Conservation (phyloP, 2,797 vertebrate species). For the Coilia nasus region DNA sequence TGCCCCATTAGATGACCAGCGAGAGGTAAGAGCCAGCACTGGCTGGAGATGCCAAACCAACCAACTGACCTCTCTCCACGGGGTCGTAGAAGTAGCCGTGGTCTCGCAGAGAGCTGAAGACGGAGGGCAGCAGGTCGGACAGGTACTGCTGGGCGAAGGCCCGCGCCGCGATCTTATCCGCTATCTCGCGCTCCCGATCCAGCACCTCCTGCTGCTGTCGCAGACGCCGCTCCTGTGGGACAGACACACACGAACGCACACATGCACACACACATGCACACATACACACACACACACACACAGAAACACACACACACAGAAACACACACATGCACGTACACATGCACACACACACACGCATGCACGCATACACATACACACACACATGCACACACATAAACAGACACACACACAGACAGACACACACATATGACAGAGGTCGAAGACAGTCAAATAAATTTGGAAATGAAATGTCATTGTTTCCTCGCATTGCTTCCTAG, state of each 20-base stretch:
- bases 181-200: constrained; percentile 75
- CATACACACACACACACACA: background rate
- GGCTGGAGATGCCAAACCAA: too few relatives aligned
- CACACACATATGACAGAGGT: too few relatives aligned
- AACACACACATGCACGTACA: background rate
- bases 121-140: constrained; percentile 81
- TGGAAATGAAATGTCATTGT: too few relatives aligned
- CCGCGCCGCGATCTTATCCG: constrained; percentile 86
- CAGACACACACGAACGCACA: background rate
- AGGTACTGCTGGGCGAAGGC: constrained; percentile 82
- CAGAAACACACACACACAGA: background rate
- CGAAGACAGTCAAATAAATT: background rate
- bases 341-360: background rate
- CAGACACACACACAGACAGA: background rate
- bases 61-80: constrained; percentile 80
- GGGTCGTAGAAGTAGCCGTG: constrained; percentile 90
- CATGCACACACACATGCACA: background rate
- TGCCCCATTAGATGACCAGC: too few relatives aligned
- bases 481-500: too few relatives aligned
- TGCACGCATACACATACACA: too few relatives aligned
- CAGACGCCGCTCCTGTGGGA: constrained; percentile 79
- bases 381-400: too few relatives aligned
- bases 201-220: constrained; percentile 77
- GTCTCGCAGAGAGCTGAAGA: constrained; percentile 79
- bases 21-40: too few relatives aligned